These are phyloP conservation scores for Aphaenogaster floridana DNA, from an alignment of 1,140 invertebrate genomes.

Conservation along the genomic window DNA sequence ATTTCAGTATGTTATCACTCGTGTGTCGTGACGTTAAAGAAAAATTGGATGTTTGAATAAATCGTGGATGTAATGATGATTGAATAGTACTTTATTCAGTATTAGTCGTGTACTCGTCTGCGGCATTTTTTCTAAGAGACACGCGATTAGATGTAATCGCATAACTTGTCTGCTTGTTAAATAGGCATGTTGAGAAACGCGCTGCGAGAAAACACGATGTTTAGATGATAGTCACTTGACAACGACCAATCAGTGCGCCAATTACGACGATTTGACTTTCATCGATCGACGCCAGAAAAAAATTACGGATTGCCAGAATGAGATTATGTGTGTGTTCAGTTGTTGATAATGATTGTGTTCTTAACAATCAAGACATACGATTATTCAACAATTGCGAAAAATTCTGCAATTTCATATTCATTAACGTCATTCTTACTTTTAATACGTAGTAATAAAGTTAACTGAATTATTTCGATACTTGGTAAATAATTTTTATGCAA, in stretches of 20 bases:
- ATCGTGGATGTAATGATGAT: neutral
- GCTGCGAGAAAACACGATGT: constrained; percentile 59
- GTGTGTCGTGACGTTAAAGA: neutral
- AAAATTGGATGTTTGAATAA: neutral
- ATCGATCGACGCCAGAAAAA: constrained; percentile 56
- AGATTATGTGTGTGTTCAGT: neutral
- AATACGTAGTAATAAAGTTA: neutral
- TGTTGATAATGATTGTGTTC: neutral
- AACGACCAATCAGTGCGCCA: constrained; percentile 74
- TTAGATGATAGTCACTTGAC: constrained; percentile 78
- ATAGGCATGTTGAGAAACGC: neutral
- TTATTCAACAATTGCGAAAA: neutral
- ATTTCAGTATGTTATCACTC: neutral
- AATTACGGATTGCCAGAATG: constrained; percentile 16
- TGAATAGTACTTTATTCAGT: constrained; percentile 15
- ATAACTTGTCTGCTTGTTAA: neutral
- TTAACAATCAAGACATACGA: neutral
- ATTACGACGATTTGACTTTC: constrained; percentile 37
- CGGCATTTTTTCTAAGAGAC: neutral
- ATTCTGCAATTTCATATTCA: neutral
- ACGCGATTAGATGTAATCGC: constrained; percentile 40
- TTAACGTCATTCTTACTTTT: neutral
- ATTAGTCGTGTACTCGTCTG: neutral
- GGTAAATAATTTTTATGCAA: neutral
- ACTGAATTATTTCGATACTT: neutral